Evolutionary conservation across 64 coral and sea anemone species (phyloP).

Genomic region (Porites lutea): DNA sequence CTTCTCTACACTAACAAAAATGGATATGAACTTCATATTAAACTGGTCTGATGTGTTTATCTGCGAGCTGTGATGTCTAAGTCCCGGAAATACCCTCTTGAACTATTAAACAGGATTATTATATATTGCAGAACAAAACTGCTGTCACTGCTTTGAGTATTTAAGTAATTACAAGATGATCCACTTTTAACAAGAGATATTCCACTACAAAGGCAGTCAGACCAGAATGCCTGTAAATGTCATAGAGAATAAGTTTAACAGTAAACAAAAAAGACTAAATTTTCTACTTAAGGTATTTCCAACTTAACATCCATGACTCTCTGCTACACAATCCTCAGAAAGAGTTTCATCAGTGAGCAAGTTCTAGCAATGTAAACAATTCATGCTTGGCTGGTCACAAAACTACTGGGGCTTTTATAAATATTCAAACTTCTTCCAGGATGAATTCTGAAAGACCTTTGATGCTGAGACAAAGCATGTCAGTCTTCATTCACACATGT

Average conservation of each 20-base stretch:
- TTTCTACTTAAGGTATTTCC: background rate
- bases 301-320: background rate
- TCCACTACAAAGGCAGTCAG: background rate
- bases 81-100: too few species aligned
- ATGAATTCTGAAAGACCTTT: background rate
- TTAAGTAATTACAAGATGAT: slow-evolving; percentile 46
- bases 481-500: slow-evolving; percentile 18
- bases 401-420: slow-evolving; percentile 34
- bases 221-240: slow-evolving; percentile 19
- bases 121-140: background rate
- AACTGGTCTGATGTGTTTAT: too few species aligned
- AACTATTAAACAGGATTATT: too few species aligned
- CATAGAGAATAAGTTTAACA: background rate
- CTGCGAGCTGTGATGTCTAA: too few species aligned
- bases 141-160: background rate
- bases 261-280: background rate
- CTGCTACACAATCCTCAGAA: background rate
- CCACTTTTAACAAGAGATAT: slow-evolving; percentile 40
- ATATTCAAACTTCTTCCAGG: slow-evolving; percentile 41
- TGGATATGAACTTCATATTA: too few species aligned
- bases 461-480: slow-evolving; percentile 22
- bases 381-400: slow-evolving; percentile 47
- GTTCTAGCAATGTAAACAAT: slow-evolving; percentile 31
- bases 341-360: background rate
- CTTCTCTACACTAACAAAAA: too few species aligned